Percentiles rank a stretch among this genome's conserved stretches.
Evolutionary conservation across 1,140 invertebrate genomes (phyloP).

Genomic region (Danaus plexippus): DNA sequence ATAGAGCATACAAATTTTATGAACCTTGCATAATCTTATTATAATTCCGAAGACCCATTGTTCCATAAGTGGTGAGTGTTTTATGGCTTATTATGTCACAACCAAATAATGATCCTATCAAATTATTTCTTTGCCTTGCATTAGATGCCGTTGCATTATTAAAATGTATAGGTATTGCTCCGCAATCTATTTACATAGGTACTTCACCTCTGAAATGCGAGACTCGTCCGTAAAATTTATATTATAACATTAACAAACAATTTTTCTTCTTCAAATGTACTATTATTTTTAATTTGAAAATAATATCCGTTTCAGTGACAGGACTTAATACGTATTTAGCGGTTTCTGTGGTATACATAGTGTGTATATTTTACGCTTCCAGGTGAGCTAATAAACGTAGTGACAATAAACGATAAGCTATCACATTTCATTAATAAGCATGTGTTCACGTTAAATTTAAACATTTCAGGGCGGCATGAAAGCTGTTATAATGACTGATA

Average conservation of each 20-base stretch:
- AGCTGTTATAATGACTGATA: constrained; percentile 95
- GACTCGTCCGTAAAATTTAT: too few species aligned
- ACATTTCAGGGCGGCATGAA: constrained; percentile 89
- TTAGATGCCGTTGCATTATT: too few species aligned
- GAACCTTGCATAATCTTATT: constrained; percentile 20
- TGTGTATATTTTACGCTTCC: constrained; percentile 95
- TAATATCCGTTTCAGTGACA: constrained; percentile 53
- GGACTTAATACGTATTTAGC: constrained; percentile 75
- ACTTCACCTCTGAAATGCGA: too few species aligned
- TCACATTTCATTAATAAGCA: constrained; percentile 2
- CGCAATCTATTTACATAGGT: too few species aligned
- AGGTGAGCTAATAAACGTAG: constrained; percentile 32
- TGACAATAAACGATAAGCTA: not conserved
- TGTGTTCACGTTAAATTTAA: constrained; percentile 2
- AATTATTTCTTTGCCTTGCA: not conserved
- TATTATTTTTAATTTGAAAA: not conserved
- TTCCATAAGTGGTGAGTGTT: constrained; percentile 15
- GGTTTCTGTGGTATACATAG: constrained; percentile 89
- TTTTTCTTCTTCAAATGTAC: too few species aligned
- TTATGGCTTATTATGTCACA: constrained; percentile 6
- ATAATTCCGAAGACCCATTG: constrained; percentile 22
- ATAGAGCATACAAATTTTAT: constrained; percentile 25
- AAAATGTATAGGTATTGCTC: too few species aligned
- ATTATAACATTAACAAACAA: too few species aligned
- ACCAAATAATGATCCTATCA: not conserved